These are phyloP conservation scores for Lepidochitona cinerea DNA, from an alignment of 2,888 invertebrate genomes.

Conservation along the genomic window DNA sequence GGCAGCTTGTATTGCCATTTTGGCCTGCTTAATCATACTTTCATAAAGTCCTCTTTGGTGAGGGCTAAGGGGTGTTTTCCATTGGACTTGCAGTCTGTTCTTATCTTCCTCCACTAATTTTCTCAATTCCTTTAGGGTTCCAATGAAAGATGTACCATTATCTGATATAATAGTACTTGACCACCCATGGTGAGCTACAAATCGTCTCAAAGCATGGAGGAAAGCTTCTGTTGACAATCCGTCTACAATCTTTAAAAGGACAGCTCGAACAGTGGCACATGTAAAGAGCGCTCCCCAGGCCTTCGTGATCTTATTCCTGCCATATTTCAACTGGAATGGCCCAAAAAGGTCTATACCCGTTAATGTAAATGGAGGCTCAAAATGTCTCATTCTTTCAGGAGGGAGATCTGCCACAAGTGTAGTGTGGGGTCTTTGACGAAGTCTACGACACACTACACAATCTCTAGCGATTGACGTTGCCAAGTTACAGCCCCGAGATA, in stretches of 20 bases:
- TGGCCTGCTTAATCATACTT: neutral
- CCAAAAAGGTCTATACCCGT: slow-evolving; percentile 23
- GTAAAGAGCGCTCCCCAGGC: slow-evolving; percentile 22
- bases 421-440: neutral
- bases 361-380: slow-evolving; percentile 9
- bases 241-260: slow-evolving; percentile 23
- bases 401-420: slow-evolving; percentile 16
- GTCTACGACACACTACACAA: neutral
- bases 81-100: slow-evolving; percentile 13
- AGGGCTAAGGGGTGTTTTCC: slow-evolving; percentile 6
- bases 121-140: too few relatives aligned
- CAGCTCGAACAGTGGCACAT: slow-evolving; percentile 9
- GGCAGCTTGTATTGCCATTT: neutral
- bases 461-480: neutral
- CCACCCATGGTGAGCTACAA: slow-evolving; percentile 14
- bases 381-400: neutral
- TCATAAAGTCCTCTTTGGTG: slow-evolving; percentile 20
- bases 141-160: slow-evolving; percentile 1
- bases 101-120: too few relatives aligned
- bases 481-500: neutral
- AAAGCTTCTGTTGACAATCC: too few relatives aligned
- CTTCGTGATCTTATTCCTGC: slow-evolving; percentile 3
- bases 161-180: too few relatives aligned
- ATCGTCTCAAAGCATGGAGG: slow-evolving; percentile 14
- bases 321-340: slow-evolving; percentile 8